phyloP scores from a whole-genome alignment of 1,140 invertebrate genomes.

The Bombus waltoni region DNA sequence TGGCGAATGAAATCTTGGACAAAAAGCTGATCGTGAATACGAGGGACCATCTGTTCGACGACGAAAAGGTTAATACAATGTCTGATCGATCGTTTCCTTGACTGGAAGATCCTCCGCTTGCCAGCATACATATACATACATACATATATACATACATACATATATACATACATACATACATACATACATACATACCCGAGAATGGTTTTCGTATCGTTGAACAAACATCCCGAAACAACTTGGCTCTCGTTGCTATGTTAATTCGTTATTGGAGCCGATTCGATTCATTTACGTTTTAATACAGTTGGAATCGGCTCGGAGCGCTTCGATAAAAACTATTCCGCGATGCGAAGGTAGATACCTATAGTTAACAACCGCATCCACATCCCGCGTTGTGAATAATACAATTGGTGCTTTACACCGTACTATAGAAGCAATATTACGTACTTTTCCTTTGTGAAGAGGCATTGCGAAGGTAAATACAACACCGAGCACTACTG shows the following conservation, averaged over 20 bases:
- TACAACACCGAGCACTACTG: not conserved
- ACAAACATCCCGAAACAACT: not conserved
- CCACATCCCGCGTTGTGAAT: constrained; percentile 1
- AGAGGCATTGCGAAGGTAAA: constrained; percentile 1
- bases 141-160: not conserved
- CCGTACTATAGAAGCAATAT: too few species aligned
- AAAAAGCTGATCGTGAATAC: not conserved
- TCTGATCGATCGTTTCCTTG: not conserved
- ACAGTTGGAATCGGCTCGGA: not conserved
- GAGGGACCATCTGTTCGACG: not conserved
- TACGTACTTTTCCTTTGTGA: constrained; percentile 2
- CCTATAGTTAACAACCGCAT: not conserved
- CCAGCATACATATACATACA: too few species aligned
- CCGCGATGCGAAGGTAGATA: not conserved
- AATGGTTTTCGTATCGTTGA: not conserved
- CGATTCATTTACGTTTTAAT: not conserved
- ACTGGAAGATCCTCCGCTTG: not conserved
- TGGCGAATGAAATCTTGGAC: not conserved
- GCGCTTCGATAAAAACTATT: not conserved
- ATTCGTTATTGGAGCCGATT: constrained; percentile 6
- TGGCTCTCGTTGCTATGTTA: not conserved
- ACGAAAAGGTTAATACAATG: not conserved
- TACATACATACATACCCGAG: not conserved
- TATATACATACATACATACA: not conserved
- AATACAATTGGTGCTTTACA: constrained; percentile 34